Conservation (phyloP, 2,888 invertebrate genomes). For the Mythimna vitellina region DNA sequence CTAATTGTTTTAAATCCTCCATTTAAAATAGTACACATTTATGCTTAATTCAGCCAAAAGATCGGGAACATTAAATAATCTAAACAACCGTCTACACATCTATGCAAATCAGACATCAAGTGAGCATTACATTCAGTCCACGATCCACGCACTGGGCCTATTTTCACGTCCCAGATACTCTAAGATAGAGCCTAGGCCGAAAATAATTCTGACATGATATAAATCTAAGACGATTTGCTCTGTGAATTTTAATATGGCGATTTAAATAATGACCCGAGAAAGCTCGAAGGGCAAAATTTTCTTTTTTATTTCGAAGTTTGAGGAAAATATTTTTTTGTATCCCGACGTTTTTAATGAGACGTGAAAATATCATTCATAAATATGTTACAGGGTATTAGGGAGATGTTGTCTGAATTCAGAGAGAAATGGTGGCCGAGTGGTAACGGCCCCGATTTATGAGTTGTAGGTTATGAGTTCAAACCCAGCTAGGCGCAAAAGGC, state of each 20-base stretch:
- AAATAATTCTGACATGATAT: constrained; percentile 38
- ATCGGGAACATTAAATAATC: background rate
- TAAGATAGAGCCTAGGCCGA: constrained; percentile 29
- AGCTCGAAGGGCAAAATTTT: background rate
- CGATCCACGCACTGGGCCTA: constrained; percentile 30
- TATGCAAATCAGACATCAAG: constrained; percentile 31
- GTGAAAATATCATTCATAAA: constrained; percentile 7
- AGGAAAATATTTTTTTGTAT: background rate
- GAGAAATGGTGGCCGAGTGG: too few species aligned
- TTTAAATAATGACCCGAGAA: constrained; percentile 37
- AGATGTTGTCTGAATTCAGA: background rate
- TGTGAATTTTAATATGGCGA: constrained; percentile 48
- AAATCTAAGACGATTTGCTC: constrained; percentile 47
- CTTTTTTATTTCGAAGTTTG: constrained; percentile 1
- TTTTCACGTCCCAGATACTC: constrained; percentile 48
- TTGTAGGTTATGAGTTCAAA: too few species aligned
- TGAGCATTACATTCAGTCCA: constrained; percentile 37
- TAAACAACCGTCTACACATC: constrained; percentile 1
- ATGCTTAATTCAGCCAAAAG: too few species aligned
- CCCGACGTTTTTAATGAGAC: background rate
- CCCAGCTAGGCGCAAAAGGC: too few species aligned
- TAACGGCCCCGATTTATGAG: too few species aligned
- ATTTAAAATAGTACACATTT: too few species aligned
- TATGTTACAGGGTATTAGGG: background rate
- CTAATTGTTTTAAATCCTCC: too few species aligned